A percentile compares a stretch with the other conserved stretches of the same genome.
phyloP scores from a whole-genome alignment of 2,888 invertebrate species.

The Malthinus seriepunctatus region DNA sequence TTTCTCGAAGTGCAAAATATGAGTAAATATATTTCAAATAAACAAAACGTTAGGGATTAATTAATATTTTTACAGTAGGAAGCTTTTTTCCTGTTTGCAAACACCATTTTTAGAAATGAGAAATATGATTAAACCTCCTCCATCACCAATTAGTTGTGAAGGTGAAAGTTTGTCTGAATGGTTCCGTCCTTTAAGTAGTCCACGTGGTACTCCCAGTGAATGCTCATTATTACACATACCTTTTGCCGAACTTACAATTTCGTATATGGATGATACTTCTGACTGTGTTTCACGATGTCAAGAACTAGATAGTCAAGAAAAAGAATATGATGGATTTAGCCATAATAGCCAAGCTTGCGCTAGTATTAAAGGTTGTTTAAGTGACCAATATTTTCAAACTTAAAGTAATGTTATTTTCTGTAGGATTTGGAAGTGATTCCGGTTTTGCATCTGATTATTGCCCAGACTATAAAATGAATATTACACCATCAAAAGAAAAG shows the following conservation, averaged over 20 bases:
- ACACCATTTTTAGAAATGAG: slow-evolving; percentile 61
- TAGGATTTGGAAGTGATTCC: slow-evolving; percentile 56
- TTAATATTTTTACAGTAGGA: slow-evolving; percentile 52
- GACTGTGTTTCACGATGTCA: slow-evolving; percentile 44
- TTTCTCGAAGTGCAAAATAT: slow-evolving; percentile 51
- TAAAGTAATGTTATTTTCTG: slow-evolving; percentile 8
- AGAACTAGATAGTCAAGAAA: slow-evolving; percentile 32
- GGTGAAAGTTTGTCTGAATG: slow-evolving; percentile 53
- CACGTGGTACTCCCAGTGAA: slow-evolving; percentile 45
- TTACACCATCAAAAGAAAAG: slow-evolving; percentile 53
- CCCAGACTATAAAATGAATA: slow-evolving; percentile 53
- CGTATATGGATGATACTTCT: slow-evolving; percentile 53
- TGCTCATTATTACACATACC: slow-evolving; percentile 53
- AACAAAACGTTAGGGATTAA: not conserved
- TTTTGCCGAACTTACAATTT: slow-evolving; percentile 52
- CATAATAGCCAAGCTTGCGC: slow-evolving; percentile 42
- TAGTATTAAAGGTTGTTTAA: slow-evolving; percentile 45
- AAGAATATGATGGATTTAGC: slow-evolving; percentile 42
- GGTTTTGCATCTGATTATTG: slow-evolving; percentile 59
- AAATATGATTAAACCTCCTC: slow-evolving; percentile 60
- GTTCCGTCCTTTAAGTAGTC: slow-evolving; percentile 47
- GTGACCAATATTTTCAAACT: not conserved
- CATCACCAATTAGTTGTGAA: slow-evolving; percentile 51
- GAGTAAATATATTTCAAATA: slow-evolving; percentile 49
- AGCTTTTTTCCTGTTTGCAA: slow-evolving; percentile 63